These are phyloP conservation scores for Yponomeuta evonymella DNA, from an alignment of 2,888 invertebrate genomes.

Conservation along the genomic window DNA sequence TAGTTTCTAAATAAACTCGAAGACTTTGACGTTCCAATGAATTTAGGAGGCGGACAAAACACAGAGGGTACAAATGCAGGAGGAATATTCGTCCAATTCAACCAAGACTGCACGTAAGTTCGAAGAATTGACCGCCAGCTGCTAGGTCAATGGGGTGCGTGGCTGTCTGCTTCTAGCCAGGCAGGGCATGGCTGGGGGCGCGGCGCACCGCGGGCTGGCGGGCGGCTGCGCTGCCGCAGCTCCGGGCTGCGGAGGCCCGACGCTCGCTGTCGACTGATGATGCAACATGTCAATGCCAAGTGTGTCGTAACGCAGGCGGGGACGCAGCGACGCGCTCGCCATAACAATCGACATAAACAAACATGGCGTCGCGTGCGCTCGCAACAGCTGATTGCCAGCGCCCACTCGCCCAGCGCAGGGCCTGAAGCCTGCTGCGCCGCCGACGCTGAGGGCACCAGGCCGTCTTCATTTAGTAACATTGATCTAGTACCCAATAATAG, in stretches of 20 bases:
- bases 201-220: conserved; percentile 13
- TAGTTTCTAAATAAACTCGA: conserved; percentile 48
- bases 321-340: conserved; percentile 22
- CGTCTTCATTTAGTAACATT: too few relatives aligned
- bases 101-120: conserved; percentile 98
- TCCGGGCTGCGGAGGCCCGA: conserved; percentile 11
- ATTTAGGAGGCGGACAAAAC: conserved; percentile 84
- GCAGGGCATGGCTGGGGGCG: background rate
- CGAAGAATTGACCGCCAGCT: conserved; percentile 5
- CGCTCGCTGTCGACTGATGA: conserved; percentile 38
- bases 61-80: conserved; percentile 86
- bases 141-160: background rate
- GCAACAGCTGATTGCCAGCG: conserved; percentile 19
- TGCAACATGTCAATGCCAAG: conserved; percentile 67
- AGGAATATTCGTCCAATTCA: conserved; percentile 96
- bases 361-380: conserved; percentile 34
- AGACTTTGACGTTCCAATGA: conserved; percentile 83
- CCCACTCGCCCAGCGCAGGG: too few relatives aligned
- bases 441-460: too few relatives aligned
- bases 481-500: too few relatives aligned
- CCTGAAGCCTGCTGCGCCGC: too few relatives aligned
- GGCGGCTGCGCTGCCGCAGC: conserved; percentile 3
- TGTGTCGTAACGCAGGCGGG: conserved; percentile 46
- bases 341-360: conserved; percentile 40
- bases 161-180: background rate